Conservation (phyloP, 30 jellyfish, hydroid and myxozoan species). For the Mastigias papua region DNA sequence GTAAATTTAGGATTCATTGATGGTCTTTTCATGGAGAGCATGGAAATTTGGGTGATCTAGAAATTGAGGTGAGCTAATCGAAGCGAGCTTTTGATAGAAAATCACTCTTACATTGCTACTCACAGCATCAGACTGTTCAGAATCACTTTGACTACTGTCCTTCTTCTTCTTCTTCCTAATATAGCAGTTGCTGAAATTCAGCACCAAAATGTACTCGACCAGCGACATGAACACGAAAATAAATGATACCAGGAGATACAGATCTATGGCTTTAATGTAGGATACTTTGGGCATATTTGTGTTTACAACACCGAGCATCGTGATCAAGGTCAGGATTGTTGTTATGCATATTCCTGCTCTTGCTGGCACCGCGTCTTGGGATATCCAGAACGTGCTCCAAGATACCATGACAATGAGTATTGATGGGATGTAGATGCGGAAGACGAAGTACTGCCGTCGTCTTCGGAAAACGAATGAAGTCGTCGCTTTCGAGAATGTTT, state of each 20-base stretch:
- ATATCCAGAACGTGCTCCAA: constrained; percentile 94
- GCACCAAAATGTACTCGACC: constrained; percentile 86
- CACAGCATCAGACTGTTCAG: constrained; percentile 18
- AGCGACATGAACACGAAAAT: constrained; percentile 84
- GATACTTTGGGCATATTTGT: constrained; percentile 96
- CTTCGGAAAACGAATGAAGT: constrained; percentile 82
- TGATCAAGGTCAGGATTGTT: constrained; percentile 85
- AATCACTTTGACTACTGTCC: constrained; percentile 4
- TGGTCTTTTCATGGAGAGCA: background rate
- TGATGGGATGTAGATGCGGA: constrained; percentile 88
- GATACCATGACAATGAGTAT: constrained; percentile 93
- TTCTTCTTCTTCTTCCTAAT: constrained; percentile 13
- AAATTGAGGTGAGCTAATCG: background rate
- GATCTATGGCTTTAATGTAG: constrained; percentile 88
- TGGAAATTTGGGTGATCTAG: background rate
- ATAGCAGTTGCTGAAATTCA: constrained; percentile 60
- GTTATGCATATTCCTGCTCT: constrained; percentile 93
- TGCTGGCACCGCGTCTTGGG: constrained; percentile 97
- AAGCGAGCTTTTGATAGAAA: background rate
- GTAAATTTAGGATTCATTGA: background rate
- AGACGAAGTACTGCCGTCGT: constrained; percentile 73
- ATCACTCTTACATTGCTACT: constrained; percentile 15
- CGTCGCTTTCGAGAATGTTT: constrained; percentile 86
- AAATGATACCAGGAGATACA: constrained; percentile 82
- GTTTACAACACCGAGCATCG: constrained; percentile 96